Evolutionary conservation across 2,113 vertebrate species (phyloP), one percentile per base, ranked within the genome.

Genomic region (Saccopteryx bilineata): DNA sequence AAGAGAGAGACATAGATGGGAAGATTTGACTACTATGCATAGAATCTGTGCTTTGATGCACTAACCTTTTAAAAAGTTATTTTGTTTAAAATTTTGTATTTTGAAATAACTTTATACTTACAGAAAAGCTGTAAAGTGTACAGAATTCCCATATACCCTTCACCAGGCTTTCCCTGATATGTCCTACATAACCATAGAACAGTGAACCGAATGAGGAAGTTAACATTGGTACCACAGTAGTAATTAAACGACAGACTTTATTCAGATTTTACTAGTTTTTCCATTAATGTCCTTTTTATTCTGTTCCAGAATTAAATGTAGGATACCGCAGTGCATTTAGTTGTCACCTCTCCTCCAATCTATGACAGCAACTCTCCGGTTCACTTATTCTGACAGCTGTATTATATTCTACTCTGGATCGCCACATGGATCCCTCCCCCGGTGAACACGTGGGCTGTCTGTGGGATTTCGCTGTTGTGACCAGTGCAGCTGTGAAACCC

Each of bases 371-470:
- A 9, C 56, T 7, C 17, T 6, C 21, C 65, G 61, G 31, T 28
- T 86, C 68, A 2, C 56, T 71, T 26, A 58, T 48, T 54, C 65
- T 72, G 79, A 33, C 6, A 9, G 23, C 28, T 13, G 2, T 26
- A 1, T 39, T 54, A 12, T 50, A 52, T 39, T 69, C 56, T 14
- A 14, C 68, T 72, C 50, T 63, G 60, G 60, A 33, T 93, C 10
- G 24, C n/a, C 19, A 5, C 0, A 5, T 10, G 6, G 19, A 56
- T 50, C 31, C 31, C 5, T 5, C 54, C 31, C 1, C 15, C 17
- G 6, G 2, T 1, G 28, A 46, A 26, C 46, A 4, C 31, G 31
- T 26, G 60, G 24, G 50, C n/a, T 52, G n/a, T 24, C 63, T 3
- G 1, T 13, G 50, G 66, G 23, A 5, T 66, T 75, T n/a, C 76